These are phyloP conservation scores for Limenitis camilla DNA, from an alignment of 2,888 invertebrate species.

Conservation along the genomic window DNA sequence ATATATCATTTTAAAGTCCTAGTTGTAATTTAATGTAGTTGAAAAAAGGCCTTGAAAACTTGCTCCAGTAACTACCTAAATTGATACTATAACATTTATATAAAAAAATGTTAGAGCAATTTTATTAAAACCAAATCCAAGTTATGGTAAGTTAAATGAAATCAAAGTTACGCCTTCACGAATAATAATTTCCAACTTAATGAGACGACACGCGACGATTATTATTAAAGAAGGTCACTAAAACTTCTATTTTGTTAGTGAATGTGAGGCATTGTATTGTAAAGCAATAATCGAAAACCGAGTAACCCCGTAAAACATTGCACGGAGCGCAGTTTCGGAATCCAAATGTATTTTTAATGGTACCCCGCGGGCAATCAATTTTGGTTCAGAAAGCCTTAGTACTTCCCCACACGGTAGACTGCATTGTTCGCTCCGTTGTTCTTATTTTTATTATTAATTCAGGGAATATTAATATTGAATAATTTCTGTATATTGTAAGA, in stretches of 20 bases:
- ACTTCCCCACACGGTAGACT: constrained; percentile 16
- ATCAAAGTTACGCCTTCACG: no score
- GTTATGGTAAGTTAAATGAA: no score
- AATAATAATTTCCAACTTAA: no score
- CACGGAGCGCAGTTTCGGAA: constrained; percentile 27
- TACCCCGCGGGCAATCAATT: constrained; percentile 43
- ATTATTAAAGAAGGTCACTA: not conserved
- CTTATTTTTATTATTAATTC: constrained; percentile 21
- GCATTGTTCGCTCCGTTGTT: constrained; percentile 23
- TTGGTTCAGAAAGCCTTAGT: constrained; percentile 33
- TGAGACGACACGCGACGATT: not conserved
- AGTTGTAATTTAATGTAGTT: no score
- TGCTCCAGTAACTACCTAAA: no score
- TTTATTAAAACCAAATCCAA: no score
- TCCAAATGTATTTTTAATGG: constrained; percentile 53
- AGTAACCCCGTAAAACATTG: constrained; percentile 27
- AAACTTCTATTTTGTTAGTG: not conserved
- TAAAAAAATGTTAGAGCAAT: no score
- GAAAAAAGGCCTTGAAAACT: no score
- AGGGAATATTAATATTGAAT: constrained; percentile 19
- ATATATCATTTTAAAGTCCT: no score
- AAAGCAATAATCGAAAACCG: constrained; percentile 19
- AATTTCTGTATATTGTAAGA: constrained; percentile 6
- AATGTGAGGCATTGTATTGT: constrained; percentile 13
- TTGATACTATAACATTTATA: no score